These are phyloP conservation scores for Caligus rogercresseyi DNA, from an alignment of 1,140 invertebrate species.

Conservation along the genomic window DNA sequence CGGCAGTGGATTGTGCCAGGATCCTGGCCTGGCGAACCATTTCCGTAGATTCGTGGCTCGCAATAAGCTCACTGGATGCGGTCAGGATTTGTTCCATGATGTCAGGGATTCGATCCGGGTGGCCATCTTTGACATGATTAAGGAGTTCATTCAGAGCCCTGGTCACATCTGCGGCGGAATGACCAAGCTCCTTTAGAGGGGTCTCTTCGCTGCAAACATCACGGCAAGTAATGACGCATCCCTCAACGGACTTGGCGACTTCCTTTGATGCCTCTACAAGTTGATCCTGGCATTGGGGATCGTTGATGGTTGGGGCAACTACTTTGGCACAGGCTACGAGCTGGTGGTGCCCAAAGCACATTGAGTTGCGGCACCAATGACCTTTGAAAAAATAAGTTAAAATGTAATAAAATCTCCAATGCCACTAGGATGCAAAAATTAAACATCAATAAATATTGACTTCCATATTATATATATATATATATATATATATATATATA, in stretches of 20 bases:
- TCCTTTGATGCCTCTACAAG: constrained; percentile 76
- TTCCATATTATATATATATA: no score
- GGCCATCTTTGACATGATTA: constrained; percentile 54
- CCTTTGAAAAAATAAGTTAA: constrained; percentile 11
- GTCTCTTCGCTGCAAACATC: constrained; percentile 43
- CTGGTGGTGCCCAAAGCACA: constrained; percentile 90
- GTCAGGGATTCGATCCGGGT: constrained; percentile 35
- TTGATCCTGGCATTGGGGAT: constrained; percentile 81
- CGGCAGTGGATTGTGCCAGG: constrained; percentile 54
- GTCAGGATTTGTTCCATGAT: constrained; percentile 59
- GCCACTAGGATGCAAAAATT: no score
- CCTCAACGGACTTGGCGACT: constrained; percentile 77
- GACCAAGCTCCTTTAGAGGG: constrained; percentile 52
- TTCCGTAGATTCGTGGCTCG: constrained; percentile 62
- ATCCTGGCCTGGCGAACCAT: constrained; percentile 79
- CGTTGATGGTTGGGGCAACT: constrained; percentile 52
- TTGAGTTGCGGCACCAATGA: constrained; percentile 85
- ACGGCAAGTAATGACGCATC: constrained; percentile 67
- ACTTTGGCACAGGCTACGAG: constrained; percentile 88
- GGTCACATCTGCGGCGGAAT: constrained; percentile 71
- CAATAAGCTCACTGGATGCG: constrained; percentile 72
- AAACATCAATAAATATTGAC: no score
- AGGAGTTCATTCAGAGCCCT: constrained; percentile 73
- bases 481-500: no score
- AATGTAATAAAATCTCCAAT: no score